phyloP scores from a whole-genome alignment of 2,113 vertebrate species.

The Scytalopus superciliaris region DNA sequence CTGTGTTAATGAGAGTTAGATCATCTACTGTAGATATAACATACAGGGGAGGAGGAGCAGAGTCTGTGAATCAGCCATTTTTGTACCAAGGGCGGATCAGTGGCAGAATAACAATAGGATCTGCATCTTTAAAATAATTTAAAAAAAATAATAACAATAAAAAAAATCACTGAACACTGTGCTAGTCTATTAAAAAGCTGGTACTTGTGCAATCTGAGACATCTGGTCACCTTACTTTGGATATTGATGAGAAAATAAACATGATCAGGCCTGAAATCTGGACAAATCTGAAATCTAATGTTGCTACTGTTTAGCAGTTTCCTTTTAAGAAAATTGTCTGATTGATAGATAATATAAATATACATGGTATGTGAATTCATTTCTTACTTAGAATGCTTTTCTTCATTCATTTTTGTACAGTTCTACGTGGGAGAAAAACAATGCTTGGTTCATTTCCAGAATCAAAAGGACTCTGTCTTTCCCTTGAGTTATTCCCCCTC shows the following conservation, averaged over 20 bases:
- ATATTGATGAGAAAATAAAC: conserved; percentile 22
- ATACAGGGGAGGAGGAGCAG: conserved; percentile 11
- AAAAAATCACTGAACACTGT: not conserved
- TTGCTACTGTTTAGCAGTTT: not conserved
- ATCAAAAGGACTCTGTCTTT: conserved; percentile 22
- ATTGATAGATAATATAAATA: not conserved
- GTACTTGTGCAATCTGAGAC: conserved; percentile 22
- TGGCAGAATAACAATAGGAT: conserved; percentile 14
- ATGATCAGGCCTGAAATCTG: not conserved
- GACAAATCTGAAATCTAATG: not conserved
- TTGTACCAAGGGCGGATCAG: not conserved
- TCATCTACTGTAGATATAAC: conserved; percentile 34
- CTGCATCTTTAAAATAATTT: not conserved
- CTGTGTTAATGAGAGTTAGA: conserved; percentile 64
- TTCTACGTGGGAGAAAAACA: not conserved
- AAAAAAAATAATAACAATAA: not conserved
- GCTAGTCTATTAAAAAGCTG: conserved; percentile 39
- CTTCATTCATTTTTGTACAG: not conserved
- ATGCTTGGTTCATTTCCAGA: not conserved
- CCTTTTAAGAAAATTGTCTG: not conserved
- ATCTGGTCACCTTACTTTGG: conserved; percentile 47
- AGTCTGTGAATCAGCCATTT: conserved; percentile 5
- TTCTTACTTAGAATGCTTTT: not conserved
- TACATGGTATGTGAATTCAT: not conserved
- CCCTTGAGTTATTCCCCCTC: not conserved